Base-by-base conservation (phyloP, 1,140 invertebrate genomes). In the Hyposmocoma kahamanoa region DNA sequence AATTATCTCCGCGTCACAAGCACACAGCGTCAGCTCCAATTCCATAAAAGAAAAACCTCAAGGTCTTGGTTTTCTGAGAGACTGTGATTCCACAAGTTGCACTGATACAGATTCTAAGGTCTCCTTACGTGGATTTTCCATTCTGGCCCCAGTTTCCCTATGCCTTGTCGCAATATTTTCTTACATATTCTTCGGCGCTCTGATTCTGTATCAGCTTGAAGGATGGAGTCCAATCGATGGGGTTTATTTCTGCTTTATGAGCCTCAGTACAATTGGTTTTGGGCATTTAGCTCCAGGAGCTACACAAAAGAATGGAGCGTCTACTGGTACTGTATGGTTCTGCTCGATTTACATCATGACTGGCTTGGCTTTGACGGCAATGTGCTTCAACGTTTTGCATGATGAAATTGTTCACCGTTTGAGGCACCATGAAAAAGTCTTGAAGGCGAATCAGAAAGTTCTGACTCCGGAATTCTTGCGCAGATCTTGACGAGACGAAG, bases 321-420 rank as follows among this genome's bases (percentile, higher is more conserved):
- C 79, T 1, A 89, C 90, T 59, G 81, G 88, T 13, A 93, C 92
- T 1, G 89, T 95, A 34, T 96, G 94, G 94, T 95, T 96, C 77
- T 97, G 96, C 81, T 97, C 97, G 32, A 90, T 98, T 56, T 99
- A 99, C 83, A 94, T 99, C 49, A 93, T 99, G 82, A 93, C 96
- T 21, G 98, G 97, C 1, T 93, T 99, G 89, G 96, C 97, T 0
- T 84, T 99, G 24, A 96, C 97, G n/a, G 96, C 97, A 21, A 98
- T 98, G 96, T 98, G 96, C 62, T 98, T 98, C 87, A 98, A 98
- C 76, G 93, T 99, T 22, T 92, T 99, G 45, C 97, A 99, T 83
- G 96, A 98, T 72, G 96, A 98, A 77, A 93, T 95, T 41, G 91
- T 94, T 10, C 92, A 94, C 80, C 89, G 92, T 48, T 83, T 94